Evolutionary conservation across 2,113 vertebrate species (phyloP).

Genomic region (Ariopsis seemanni): DNA sequence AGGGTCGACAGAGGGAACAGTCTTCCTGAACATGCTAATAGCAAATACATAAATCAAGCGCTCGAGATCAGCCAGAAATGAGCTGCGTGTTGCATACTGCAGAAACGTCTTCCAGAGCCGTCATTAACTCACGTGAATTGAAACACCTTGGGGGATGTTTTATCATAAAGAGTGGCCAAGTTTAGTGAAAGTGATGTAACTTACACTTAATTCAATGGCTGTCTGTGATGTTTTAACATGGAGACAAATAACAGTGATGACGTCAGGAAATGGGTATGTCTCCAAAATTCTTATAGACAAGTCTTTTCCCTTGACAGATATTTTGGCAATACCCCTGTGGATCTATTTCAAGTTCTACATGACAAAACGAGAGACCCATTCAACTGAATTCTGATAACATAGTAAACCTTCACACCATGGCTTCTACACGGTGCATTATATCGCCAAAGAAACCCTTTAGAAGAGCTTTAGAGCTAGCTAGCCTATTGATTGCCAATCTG

Average conservation of each 20-base stretch:
- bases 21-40: conserved; percentile 40
- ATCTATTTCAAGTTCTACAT: background rate
- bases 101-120: conserved; percentile 14
- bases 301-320: background rate
- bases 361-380: background rate
- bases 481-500: background rate
- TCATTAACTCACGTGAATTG: conserved; percentile 18
- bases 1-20: conserved; percentile 29
- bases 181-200: background rate
- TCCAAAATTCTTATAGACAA: background rate
- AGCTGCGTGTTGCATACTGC: background rate
- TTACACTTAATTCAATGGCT: background rate
- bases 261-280: background rate
- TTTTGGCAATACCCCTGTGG: background rate
- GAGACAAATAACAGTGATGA: background rate
- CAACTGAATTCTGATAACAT: background rate
- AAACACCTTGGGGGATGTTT: conserved; percentile 24
- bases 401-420: background rate
- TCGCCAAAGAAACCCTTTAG: background rate
- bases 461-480: background rate
- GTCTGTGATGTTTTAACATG: background rate
- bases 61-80: background rate
- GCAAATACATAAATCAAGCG: conserved; percentile 28
- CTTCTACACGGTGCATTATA: background rate
- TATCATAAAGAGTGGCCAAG: background rate